Evolutionary conservation across 2,797 vertebrate species (phyloP).

Genomic region (Lepus oiostolus): DNA sequence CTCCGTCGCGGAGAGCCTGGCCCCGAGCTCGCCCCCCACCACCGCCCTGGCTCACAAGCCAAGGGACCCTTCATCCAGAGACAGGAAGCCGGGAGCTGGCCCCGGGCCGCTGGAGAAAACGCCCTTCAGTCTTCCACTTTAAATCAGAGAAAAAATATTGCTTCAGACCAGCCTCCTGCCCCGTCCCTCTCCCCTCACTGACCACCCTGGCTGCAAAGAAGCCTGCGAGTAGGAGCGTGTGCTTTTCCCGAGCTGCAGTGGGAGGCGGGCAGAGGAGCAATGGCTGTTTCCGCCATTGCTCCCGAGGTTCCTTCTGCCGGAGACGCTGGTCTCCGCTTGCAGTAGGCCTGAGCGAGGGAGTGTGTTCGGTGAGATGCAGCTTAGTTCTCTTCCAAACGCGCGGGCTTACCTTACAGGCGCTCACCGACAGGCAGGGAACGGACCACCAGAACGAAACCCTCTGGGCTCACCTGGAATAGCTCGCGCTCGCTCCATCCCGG

Average conservation of each 20-base stretch:
- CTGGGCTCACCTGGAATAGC: not conserved
- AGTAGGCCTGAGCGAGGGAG: not conserved
- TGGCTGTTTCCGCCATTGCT: too few species aligned
- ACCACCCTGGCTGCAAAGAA: not conserved
- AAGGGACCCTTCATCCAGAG: not conserved
- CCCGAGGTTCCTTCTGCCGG: too few species aligned
- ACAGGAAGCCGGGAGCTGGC: not conserved
- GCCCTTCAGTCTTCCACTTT: not conserved
- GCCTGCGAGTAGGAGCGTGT: not conserved
- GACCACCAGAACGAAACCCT: conserved; percentile 13
- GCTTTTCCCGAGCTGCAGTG: not conserved
- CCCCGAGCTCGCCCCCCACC: not conserved
- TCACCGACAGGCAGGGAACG: not conserved
- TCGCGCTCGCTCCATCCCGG: not conserved
- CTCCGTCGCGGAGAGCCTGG: not conserved
- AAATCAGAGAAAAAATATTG: not conserved
- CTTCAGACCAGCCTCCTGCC: not conserved
- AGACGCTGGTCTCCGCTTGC: not conserved
- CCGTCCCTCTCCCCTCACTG: not conserved
- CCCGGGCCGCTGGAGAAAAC: not conserved
- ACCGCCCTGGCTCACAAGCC: not conserved
- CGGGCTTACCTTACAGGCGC: not conserved
- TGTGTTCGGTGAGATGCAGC: not conserved
- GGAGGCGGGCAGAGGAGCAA: not conserved
- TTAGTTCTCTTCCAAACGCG: conserved; percentile 34